Evolutionary conservation across 2,797 vertebrate species (phyloP).

Genomic region (Tragopan temminckii): DNA sequence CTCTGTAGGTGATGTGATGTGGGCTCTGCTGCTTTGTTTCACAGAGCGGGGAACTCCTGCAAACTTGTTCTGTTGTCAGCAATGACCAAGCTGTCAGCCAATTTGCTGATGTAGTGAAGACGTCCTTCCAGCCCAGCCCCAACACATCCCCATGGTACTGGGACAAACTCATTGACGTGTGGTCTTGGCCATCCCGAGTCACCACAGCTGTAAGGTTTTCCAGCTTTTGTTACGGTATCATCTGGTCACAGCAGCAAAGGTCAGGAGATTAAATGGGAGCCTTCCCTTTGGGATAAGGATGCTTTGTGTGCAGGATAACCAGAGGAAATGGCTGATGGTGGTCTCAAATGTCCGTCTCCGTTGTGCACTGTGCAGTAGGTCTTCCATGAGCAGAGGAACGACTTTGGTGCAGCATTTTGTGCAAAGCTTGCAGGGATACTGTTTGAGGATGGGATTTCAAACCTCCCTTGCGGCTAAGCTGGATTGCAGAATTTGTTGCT

Average conservation of each 20-base stretch:
- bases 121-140: neutral
- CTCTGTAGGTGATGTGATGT: neutral
- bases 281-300: neutral
- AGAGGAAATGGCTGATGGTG: neutral
- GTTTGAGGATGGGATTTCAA: rapidly evolving
- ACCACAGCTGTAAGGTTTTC: neutral
- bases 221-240: neutral
- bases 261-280: neutral
- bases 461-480: neutral
- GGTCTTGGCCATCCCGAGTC: rapidly evolving
- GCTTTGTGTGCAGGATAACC: rapidly evolving
- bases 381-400: neutral
- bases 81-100: neutral
- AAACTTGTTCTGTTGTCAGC: neutral
- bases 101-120: neutral
- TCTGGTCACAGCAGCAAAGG: neutral
- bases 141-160: rapidly evolving
- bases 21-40: neutral
- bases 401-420: neutral
- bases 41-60: too few relatives aligned
- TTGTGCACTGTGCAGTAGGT: neutral
- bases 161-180: rapidly evolving
- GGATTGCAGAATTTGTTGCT: neutral
- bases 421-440: neutral
- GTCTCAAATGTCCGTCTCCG: neutral